These are phyloP conservation scores for Drosophila chauvacae DNA, from an alignment of 1,140 invertebrate genomes.

Conservation along the genomic window DNA sequence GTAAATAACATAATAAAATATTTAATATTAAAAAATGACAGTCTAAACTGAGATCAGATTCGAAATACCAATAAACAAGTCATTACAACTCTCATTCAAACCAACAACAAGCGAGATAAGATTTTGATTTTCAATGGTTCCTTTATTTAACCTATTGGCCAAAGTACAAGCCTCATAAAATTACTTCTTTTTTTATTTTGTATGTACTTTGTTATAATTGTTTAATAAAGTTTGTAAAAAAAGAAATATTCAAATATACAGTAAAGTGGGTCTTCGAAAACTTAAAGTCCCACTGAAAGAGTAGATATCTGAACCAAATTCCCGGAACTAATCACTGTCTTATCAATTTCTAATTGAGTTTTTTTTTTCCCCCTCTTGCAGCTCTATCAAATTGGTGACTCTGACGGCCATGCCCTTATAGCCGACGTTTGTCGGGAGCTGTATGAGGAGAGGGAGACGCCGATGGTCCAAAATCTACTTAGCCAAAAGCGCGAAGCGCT, in stretches of 20 bases:
- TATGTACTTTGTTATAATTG: not conserved
- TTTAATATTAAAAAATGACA: not conserved
- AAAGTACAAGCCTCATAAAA: not conserved
- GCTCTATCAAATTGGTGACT: slow-evolving; percentile 62
- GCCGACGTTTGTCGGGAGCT: slow-evolving; percentile 76
- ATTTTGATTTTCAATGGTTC: not conserved
- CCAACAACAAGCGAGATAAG: slow-evolving; percentile 11
- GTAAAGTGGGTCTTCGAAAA: too few species aligned
- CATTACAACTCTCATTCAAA: not conserved
- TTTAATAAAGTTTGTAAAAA: not conserved
- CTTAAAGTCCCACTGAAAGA: not conserved
- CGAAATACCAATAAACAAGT: not conserved
- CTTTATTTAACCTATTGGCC: not conserved
- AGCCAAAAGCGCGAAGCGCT: slow-evolving; percentile 57
- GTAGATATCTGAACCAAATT: slow-evolving; percentile 11
- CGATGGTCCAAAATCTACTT: slow-evolving; percentile 59
- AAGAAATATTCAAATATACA: not conserved
- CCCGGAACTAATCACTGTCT: slow-evolving; percentile 42
- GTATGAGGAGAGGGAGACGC: slow-evolving; percentile 42
- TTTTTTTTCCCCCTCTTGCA: slow-evolving; percentile 22
- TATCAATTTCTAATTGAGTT: slow-evolving; percentile 44
- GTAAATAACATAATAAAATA: too few species aligned
- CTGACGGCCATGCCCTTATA: slow-evolving; percentile 71
- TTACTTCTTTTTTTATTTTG: not conserved
- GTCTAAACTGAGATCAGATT: too few species aligned